Evolutionary conservation across 2,888 invertebrate species (phyloP).

Genomic region (Plagodis dolabraria): DNA sequence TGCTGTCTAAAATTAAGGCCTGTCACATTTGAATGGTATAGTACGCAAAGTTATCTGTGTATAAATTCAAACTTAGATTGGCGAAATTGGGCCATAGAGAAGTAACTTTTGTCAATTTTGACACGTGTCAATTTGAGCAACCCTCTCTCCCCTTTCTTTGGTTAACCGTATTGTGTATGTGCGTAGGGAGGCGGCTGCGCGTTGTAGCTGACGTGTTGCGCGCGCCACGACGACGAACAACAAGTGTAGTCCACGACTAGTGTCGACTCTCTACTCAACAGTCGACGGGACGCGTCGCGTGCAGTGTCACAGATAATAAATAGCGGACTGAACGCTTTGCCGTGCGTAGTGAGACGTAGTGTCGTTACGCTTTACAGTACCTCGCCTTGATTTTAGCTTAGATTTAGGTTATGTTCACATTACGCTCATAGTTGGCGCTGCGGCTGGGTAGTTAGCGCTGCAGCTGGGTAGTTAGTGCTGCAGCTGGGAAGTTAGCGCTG

Average conservation of each 20-base stretch:
- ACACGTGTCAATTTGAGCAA: background rate
- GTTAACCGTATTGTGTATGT: conserved; percentile 42
- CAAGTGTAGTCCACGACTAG: conserved; percentile 5
- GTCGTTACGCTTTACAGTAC: too few species aligned
- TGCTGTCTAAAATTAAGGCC: too few species aligned
- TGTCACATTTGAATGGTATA: too few species aligned
- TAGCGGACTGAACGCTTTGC: conserved; percentile 3
- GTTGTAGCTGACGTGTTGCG: conserved; percentile 82
- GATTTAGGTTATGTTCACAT: background rate
- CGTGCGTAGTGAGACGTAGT: background rate
- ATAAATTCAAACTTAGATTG: background rate
- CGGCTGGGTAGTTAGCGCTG: too few species aligned
- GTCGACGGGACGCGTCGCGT: conserved; percentile 7
- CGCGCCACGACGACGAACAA: conserved; percentile 44
- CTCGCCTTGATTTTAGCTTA: background rate
- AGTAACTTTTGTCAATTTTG: too few species aligned
- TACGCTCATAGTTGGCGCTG: too few species aligned
- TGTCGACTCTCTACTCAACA: conserved; percentile 1
- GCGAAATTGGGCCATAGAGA: too few species aligned
- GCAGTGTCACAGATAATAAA: background rate
- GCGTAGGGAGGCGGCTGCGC: conserved; percentile 78
- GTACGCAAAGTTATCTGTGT: background rate
- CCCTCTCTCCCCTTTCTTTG: conserved; percentile 4
- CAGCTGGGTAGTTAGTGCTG: too few species aligned
- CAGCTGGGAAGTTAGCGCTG: too few species aligned